These are phyloP conservation scores for Parotia lawesii DNA, from an alignment of 2,113 vertebrate species.

Conservation along the genomic window DNA sequence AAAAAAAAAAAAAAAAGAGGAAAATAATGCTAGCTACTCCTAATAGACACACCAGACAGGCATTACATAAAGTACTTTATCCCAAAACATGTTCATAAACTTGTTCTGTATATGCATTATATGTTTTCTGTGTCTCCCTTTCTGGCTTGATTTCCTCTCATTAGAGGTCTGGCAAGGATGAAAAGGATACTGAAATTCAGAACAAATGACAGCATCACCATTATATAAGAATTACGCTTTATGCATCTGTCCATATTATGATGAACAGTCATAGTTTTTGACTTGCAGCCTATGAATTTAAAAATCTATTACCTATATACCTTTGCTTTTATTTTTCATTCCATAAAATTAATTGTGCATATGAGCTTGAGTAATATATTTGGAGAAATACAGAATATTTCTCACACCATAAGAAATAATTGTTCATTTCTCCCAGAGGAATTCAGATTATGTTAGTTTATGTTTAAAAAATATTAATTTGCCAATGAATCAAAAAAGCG, in stretches of 20 bases:
- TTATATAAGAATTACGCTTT: not conserved
- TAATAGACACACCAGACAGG: not conserved
- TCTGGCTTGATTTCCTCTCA: not conserved
- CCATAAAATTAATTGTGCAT: not conserved
- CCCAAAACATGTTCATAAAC: not conserved
- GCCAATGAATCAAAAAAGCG: accelerated
- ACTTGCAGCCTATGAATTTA: not conserved
- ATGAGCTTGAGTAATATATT: not conserved
- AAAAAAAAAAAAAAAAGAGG: not conserved
- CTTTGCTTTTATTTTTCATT: not conserved
- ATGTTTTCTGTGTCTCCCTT: not conserved
- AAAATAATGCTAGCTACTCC: not conserved
- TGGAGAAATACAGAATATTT: not conserved
- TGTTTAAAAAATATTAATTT: not conserved
- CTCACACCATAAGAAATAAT: not conserved
- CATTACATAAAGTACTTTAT: not conserved
- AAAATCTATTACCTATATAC: not conserved
- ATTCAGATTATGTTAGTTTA: not conserved
- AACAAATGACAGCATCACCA: not conserved
- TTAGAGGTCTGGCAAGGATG: not conserved
- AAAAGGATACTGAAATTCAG: not conserved
- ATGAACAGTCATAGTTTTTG: not conserved
- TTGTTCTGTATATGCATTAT: not conserved
- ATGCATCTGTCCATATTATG: not conserved
- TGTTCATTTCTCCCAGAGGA: not conserved